These are phyloP conservation scores for Palaemon carinicauda DNA, from an alignment of 1,140 invertebrate genomes.

Conservation along the genomic window DNA sequence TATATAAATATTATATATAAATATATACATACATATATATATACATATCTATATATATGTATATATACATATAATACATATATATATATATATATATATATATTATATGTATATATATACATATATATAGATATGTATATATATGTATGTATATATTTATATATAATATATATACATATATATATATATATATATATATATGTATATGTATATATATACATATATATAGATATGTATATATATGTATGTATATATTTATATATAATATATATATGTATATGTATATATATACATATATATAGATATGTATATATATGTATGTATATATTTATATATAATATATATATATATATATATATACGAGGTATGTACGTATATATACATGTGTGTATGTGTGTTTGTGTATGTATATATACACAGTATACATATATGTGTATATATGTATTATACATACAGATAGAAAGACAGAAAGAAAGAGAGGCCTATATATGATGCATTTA, in stretches of 20 bases:
- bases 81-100: neutral
- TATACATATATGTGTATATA: too few species aligned
- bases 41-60: neutral
- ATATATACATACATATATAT: neutral
- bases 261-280: neutral
- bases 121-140: neutral
- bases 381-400: too few species aligned
- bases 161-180: neutral
- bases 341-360: too few species aligned
- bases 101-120: neutral
- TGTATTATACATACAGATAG: too few species aligned
- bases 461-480: too few species aligned
- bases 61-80: neutral
- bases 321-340: too few species aligned
- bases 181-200: neutral
- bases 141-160: neutral
- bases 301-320: too few species aligned
- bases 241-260: neutral
- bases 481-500: too few species aligned
- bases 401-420: too few species aligned
- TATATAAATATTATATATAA: too few species aligned
- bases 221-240: neutral
- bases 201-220: neutral
- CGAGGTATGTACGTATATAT: too few species aligned
- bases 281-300: too few species aligned